These are phyloP conservation scores for Chrysotoxum bicinctum DNA, from an alignment of 2,888 invertebrate species.

Conservation along the genomic window DNA sequence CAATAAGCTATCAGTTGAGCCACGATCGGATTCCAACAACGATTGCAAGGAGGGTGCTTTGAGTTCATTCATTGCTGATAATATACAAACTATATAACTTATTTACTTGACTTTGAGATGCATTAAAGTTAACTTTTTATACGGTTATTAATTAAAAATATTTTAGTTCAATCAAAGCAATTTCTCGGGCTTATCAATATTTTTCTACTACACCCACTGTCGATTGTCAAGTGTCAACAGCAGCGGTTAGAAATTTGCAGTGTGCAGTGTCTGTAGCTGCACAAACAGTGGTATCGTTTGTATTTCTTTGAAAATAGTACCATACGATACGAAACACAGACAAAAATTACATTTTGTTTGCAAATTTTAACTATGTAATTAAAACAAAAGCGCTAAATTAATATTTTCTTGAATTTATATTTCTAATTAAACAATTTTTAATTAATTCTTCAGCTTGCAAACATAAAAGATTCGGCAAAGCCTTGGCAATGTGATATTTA, in stretches of 20 bases:
- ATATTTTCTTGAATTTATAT: no score
- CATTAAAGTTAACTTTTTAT: conserved; percentile 29
- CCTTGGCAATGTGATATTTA: no score
- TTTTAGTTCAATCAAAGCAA: conserved; percentile 10
- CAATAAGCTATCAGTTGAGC: conserved; percentile 86
- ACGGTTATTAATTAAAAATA: conserved; percentile 15
- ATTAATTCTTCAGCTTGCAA: no score
- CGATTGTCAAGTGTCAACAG: conserved; percentile 46
- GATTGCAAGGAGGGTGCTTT: conserved; percentile 83
- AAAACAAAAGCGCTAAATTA: no score
- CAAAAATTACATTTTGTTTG: no score
- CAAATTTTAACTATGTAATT: no score
- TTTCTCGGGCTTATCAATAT: conserved; percentile 57
- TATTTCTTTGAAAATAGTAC: no score
- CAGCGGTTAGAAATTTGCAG: conserved; percentile 25
- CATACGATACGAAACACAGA: no score
- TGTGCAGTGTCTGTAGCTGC: background rate
- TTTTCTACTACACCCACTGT: conserved; percentile 67
- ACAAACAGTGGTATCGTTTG: background rate
- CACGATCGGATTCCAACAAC: conserved; percentile 84
- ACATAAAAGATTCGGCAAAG: no score
- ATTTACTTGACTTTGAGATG: conserved; percentile 1
- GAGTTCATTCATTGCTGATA: conserved; percentile 77
- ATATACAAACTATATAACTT: background rate
- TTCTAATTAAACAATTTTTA: no score